A percentile compares a stretch with the other conserved stretches of the same genome.
These are phyloP conservation scores for Hypselothyrea guttata DNA, from an alignment of 2,888 invertebrate genomes.

Conservation along the genomic window DNA sequence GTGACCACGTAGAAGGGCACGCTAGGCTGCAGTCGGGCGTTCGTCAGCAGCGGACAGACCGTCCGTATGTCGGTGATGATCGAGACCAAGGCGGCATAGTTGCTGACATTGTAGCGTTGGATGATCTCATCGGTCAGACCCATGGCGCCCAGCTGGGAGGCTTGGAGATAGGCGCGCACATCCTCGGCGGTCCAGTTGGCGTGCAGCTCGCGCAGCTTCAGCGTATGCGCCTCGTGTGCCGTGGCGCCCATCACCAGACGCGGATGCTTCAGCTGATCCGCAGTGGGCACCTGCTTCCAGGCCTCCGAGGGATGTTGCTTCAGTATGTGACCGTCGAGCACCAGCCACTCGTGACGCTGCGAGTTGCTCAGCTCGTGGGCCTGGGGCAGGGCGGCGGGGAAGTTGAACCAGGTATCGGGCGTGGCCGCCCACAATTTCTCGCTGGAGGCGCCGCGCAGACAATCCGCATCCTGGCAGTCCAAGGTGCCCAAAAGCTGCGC, in stretches of 20 bases:
- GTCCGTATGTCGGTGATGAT: slow-evolving; percentile 91
- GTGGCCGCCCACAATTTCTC: slow-evolving; percentile 86
- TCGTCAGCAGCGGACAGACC: slow-evolving; percentile 88
- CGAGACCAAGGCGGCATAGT: slow-evolving; percentile 86
- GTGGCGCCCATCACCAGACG: slow-evolving; percentile 88
- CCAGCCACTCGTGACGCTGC: slow-evolving; percentile 88
- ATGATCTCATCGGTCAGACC: slow-evolving; percentile 86
- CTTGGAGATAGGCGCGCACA: slow-evolving; percentile 85
- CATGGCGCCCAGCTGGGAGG: slow-evolving; percentile 84
- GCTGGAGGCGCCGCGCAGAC: slow-evolving; percentile 84
- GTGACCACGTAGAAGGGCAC: slow-evolving; percentile 90
- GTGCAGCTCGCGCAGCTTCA: slow-evolving; percentile 85
- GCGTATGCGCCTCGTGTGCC: slow-evolving; percentile 88
- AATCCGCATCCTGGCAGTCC: slow-evolving; percentile 85
- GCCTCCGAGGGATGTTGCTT: slow-evolving; percentile 86
- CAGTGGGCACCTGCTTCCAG: slow-evolving; percentile 84
- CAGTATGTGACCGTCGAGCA: slow-evolving; percentile 88
- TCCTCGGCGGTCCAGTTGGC: slow-evolving; percentile 87
- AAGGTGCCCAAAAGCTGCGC: slow-evolving; percentile 85
- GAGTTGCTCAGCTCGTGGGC: slow-evolving; percentile 83
- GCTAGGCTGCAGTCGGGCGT: slow-evolving; percentile 85
- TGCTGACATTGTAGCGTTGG: slow-evolving; percentile 87
- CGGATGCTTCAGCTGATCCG: slow-evolving; percentile 70
- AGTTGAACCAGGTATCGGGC: slow-evolving; percentile 88
- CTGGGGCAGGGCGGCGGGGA: slow-evolving; percentile 84